Percentiles rank a stretch among this genome's conserved stretches.
phyloP scores from a whole-genome alignment of 2,888 invertebrate species.

The Plusia festucae region DNA sequence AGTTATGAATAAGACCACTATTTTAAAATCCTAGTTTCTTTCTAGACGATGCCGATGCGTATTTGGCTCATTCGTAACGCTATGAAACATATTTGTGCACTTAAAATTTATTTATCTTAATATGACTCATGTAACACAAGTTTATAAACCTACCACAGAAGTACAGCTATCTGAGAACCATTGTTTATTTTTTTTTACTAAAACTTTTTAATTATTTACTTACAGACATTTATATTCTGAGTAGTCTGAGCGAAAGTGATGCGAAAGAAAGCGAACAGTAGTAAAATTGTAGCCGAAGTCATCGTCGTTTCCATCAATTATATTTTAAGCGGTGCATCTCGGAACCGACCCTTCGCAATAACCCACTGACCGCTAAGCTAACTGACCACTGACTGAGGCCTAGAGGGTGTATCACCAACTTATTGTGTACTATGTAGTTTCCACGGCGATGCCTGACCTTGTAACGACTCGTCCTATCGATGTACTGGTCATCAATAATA shows the following conservation, averaged over 20 bases:
- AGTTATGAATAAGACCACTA: constrained; percentile 22
- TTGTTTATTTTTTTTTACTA: too few species aligned
- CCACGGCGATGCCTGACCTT: constrained; percentile 84
- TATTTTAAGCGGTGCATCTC: constrained; percentile 28
- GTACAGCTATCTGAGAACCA: not conserved
- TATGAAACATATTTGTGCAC: constrained; percentile 26
- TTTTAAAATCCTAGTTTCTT: constrained; percentile 23
- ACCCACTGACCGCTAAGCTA: constrained; percentile 33
- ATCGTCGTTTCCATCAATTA: constrained; percentile 44
- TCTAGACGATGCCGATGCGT: constrained; percentile 13
- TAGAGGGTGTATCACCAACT: constrained; percentile 48
- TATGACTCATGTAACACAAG: constrained; percentile 39
- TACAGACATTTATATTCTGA: constrained; percentile 93
- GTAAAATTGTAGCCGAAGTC: constrained; percentile 58
- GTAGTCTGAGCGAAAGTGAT: constrained; percentile 88
- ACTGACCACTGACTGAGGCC: constrained; percentile 48
- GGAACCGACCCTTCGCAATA: constrained; percentile 23
- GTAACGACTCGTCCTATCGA: constrained; percentile 74
- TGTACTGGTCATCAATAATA: constrained; percentile 67
- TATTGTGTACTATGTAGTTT: constrained; percentile 74
- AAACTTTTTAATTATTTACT: constrained; percentile 78
- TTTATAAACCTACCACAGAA: constrained; percentile 22
- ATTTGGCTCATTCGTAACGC: constrained; percentile 15
- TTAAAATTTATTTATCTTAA: constrained; percentile 25
- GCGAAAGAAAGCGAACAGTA: constrained; percentile 64